Evolutionary conservation across 2,888 invertebrate genomes (phyloP).

Genomic region (Chloroclysta siterata): DNA sequence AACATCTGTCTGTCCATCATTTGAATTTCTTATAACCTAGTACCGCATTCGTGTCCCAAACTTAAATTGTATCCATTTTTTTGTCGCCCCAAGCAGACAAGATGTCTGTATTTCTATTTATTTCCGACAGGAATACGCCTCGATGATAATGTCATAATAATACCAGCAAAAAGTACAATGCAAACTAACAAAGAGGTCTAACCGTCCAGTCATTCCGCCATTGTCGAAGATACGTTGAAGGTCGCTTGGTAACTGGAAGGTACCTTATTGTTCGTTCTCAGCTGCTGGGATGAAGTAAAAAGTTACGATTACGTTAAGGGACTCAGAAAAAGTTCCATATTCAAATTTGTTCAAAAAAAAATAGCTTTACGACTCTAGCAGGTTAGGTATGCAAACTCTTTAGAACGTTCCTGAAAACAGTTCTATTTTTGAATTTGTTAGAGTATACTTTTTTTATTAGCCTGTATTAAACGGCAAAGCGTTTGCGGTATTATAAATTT

Average conservation of each 20-base stretch:
- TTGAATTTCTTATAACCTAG: too few relatives aligned
- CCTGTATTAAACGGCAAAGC: too few relatives aligned
- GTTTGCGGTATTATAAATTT: too few relatives aligned
- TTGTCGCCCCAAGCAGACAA: constrained; percentile 13
- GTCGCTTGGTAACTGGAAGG: constrained; percentile 32
- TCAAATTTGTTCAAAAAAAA: neutral
- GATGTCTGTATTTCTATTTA: constrained; percentile 24
- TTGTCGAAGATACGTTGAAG: constrained; percentile 40
- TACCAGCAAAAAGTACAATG: constrained; percentile 37
- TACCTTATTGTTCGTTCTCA: constrained; percentile 14
- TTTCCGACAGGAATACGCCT: constrained; percentile 29
- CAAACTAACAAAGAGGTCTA: constrained; percentile 34
- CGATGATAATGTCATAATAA: constrained; percentile 32
- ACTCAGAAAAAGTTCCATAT: neutral
- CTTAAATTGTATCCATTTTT: constrained; percentile 17
- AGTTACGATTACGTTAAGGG: neutral
- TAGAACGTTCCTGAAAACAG: too few relatives aligned
- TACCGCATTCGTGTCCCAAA: too few relatives aligned
- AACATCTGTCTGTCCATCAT: too few relatives aligned
- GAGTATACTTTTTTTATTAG: too few relatives aligned
- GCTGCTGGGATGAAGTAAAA: constrained; percentile 7
- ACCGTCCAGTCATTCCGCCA: constrained; percentile 35
- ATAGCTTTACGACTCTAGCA: too few relatives aligned
- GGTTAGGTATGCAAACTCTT: too few relatives aligned
- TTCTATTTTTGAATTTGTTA: too few relatives aligned